phyloP scores from a whole-genome alignment of 2,797 vertebrate genomes.

The Hoplostethus atlanticus region DNA sequence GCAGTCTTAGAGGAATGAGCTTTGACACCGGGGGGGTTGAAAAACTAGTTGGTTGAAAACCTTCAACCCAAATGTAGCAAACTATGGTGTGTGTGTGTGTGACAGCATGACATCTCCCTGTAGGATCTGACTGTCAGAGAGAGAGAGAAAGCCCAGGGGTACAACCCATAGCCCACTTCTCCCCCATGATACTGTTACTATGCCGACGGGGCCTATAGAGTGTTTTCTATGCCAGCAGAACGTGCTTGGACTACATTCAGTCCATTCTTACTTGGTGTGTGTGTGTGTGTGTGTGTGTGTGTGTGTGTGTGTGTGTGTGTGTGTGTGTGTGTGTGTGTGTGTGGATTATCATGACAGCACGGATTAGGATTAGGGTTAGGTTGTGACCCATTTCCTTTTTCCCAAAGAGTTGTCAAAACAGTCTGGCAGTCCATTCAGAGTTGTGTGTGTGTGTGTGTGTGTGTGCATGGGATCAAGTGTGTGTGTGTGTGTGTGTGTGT shows the following conservation, averaged over 20 bases:
- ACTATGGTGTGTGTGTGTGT: constrained; percentile 7
- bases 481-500: not conserved
- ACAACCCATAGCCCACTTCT: constrained; percentile 24
- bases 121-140: constrained; percentile 27
- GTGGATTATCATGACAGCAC: constrained; percentile 66
- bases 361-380: constrained; percentile 75
- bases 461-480: not conserved
- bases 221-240: constrained; percentile 14
- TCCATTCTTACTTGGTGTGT: constrained; percentile 42
- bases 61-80: constrained; percentile 34
- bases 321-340: constrained; percentile 11
- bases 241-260: constrained; percentile 37
- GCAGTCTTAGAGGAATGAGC: constrained; percentile 24
- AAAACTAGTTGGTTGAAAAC: constrained; percentile 44
- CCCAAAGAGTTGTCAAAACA: constrained; percentile 55
- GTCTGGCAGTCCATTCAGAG: constrained; percentile 49
- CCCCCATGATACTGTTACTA: constrained; percentile 37
- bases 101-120: constrained; percentile 17
- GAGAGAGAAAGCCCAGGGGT: constrained; percentile 27
- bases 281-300: constrained; percentile 8
- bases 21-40: constrained; percentile 36
- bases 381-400: constrained; percentile 73
- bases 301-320: constrained; percentile 2
- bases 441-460: constrained; percentile 17
- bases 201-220: constrained; percentile 34